A percentile compares a stretch with the other conserved stretches of the same genome.
phyloP scores from a whole-genome alignment of 2,888 invertebrate species.

The Drosophila lutescens region DNA sequence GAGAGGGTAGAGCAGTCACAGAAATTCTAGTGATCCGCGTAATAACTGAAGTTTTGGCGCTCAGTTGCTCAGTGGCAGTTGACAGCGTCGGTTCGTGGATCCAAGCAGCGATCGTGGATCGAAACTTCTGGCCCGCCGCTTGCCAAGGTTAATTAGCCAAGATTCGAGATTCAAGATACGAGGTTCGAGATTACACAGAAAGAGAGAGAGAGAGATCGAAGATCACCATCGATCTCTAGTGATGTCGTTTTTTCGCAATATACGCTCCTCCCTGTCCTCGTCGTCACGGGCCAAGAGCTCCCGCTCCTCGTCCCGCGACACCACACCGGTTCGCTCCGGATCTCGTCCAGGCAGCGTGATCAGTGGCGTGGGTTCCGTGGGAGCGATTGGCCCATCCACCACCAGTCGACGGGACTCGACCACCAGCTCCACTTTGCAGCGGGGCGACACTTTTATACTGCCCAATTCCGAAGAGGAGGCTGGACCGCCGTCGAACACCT shows the following conservation, averaged over 20 bases:
- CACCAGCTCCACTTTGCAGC: conserved; percentile 77
- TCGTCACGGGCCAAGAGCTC: conserved; percentile 75
- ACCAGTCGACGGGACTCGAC: conserved; percentile 70
- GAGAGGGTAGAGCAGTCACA: conserved; percentile 12
- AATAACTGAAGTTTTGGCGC: conserved; percentile 58
- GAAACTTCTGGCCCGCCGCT: conserved; percentile 23
- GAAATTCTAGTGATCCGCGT: conserved; percentile 78
- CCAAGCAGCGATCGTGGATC: conserved; percentile 21
- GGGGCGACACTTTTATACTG: conserved; percentile 83
- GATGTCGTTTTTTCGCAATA: conserved; percentile 84
- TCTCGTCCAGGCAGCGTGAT: conserved; percentile 76
- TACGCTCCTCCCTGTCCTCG: conserved; percentile 80
- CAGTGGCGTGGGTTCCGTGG: conserved; percentile 45
- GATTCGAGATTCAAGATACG: conserved; percentile 20
- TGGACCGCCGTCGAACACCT: conserved; percentile 67
- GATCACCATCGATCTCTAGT: conserved; percentile 15
- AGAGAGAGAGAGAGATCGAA: not conserved
- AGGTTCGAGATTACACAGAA: conserved; percentile 10
- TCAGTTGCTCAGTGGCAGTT: conserved; percentile 72
- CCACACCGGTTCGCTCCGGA: conserved; percentile 77
- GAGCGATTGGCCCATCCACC: not conserved
- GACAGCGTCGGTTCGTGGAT: conserved; percentile 56
- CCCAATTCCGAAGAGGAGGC: conserved; percentile 65
- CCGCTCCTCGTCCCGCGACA: conserved; percentile 80
- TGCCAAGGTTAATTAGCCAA: conserved; percentile 25